Evolutionary conservation across 2,888 invertebrate genomes (phyloP).

Genomic region (Enchytraeus crypticus): DNA sequence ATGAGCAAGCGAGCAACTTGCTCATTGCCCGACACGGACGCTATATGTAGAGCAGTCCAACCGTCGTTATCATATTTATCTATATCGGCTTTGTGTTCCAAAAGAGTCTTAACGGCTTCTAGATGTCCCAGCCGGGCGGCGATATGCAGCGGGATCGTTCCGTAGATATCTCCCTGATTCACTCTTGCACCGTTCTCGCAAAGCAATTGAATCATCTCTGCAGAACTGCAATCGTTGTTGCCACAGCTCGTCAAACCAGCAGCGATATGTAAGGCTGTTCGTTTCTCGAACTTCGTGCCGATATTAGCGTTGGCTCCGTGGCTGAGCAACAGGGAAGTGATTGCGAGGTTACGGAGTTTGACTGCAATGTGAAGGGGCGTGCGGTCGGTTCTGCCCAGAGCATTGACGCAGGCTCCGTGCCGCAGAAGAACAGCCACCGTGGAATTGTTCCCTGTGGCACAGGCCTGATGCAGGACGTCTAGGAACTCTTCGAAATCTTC

Average conservation of each 20-base stretch:
- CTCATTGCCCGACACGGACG: slow-evolving; percentile 36
- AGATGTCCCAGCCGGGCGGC: slow-evolving; percentile 36
- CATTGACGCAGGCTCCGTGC: slow-evolving; percentile 30
- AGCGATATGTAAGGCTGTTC: background rate
- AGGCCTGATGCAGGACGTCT: slow-evolving; percentile 11
- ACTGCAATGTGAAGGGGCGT: slow-evolving; percentile 39
- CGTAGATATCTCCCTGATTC: slow-evolving; percentile 36
- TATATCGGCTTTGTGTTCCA: slow-evolving; percentile 32
- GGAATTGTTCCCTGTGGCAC: slow-evolving; percentile 4
- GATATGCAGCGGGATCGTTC: slow-evolving; percentile 40
- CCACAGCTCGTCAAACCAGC: no score
- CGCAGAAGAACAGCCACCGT: slow-evolving; percentile 29
- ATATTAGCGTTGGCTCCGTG: slow-evolving; percentile 14
- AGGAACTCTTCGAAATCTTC: background rate
- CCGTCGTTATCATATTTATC: slow-evolving; percentile 36
- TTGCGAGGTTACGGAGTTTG: slow-evolving; percentile 30
- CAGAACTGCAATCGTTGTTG: slow-evolving; percentile 31
- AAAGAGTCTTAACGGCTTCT: slow-evolving; percentile 30
- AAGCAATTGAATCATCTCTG: slow-evolving; percentile 28
- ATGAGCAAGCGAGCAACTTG: slow-evolving; percentile 32
- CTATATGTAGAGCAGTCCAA: slow-evolving; percentile 40
- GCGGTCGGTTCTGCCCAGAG: slow-evolving; percentile 28
- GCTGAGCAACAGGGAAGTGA: slow-evolving; percentile 29
- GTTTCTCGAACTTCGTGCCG: slow-evolving; percentile 9
- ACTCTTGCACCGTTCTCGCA: slow-evolving; percentile 30